Evolutionary conservation across 37 sponge, comb jelly and placozoan genomes (phyloP).

Genomic region (Bolinopsis microptera): DNA sequence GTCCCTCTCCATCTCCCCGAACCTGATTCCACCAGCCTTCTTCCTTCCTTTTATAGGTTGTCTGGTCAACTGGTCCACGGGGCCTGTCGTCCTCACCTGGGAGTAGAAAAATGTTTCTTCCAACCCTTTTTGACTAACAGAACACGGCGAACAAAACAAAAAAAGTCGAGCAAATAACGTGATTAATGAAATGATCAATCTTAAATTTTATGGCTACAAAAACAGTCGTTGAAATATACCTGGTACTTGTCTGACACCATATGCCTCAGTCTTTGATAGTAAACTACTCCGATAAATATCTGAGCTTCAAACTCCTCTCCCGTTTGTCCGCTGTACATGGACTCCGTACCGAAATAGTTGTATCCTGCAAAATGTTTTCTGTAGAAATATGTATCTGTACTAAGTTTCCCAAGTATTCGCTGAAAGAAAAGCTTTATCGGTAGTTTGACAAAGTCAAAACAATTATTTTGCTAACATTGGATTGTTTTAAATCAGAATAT

Average conservation of each 20-base stretch:
- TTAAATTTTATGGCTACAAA: too few species aligned
- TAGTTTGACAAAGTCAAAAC: too few species aligned
- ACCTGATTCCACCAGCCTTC: conserved; percentile 63
- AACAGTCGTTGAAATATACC: conserved; percentile 68
- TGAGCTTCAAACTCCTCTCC: conserved; percentile 95
- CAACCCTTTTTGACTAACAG: too few species aligned
- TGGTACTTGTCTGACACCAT: conserved; percentile 99
- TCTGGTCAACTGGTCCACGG: conserved; percentile 90
- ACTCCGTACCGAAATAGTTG: conserved; percentile 94
- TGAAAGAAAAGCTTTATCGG: too few species aligned
- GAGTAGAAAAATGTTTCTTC: too few species aligned
- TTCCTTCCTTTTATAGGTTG: conserved; percentile 77
- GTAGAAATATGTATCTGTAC: not conserved
- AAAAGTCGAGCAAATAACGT: too few species aligned
- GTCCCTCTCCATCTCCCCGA: conserved; percentile 60
- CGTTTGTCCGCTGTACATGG: conserved; percentile 90
- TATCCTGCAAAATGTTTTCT: conserved; percentile 77
- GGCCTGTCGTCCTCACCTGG: conserved; percentile 95
- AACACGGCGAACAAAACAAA: too few species aligned
- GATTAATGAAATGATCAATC: too few species aligned
- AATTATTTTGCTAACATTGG: too few species aligned
- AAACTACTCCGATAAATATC: conserved; percentile 92
- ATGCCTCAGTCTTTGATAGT: conserved; percentile 96
- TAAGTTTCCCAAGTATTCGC: not conserved
- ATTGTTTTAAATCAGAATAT: too few species aligned